Conservation (phyloP, 1,140 invertebrate species). For the Maconellicoccus hirsutus region DNA sequence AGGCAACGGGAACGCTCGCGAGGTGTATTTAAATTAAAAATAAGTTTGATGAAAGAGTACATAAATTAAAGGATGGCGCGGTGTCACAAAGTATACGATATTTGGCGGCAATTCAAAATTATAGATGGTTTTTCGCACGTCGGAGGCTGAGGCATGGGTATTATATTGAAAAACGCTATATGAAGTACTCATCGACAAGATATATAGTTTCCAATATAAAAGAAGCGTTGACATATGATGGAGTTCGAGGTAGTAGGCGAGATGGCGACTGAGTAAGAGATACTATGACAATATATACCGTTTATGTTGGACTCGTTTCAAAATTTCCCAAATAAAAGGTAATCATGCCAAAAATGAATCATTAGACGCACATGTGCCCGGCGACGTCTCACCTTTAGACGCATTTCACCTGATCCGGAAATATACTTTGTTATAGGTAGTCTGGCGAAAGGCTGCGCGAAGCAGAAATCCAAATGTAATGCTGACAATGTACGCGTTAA, state of each 20-base stretch:
- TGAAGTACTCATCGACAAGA: not conserved
- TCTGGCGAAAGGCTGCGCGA: not conserved
- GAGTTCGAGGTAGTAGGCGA: not conserved
- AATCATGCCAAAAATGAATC: constrained; percentile 9
- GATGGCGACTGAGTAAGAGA: not conserved
- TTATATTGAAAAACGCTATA: not conserved
- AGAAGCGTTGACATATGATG: not conserved
- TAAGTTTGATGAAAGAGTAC: not conserved
- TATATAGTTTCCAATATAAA: not conserved
- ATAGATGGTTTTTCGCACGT: not conserved
- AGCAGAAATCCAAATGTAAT: not conserved
- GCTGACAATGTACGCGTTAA: not conserved
- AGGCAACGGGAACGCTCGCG: too few species aligned
- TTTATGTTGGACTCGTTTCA: not conserved
- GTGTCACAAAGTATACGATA: not conserved
- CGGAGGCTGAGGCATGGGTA: too few species aligned
- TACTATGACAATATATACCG: not conserved
- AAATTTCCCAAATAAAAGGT: constrained; percentile 2
- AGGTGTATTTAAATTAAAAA: not conserved
- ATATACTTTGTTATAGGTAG: not conserved
- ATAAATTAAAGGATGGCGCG: not conserved
- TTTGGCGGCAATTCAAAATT: not conserved
- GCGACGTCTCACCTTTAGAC: too few species aligned
- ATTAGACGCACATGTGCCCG: not conserved
- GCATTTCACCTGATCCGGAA: too few species aligned